Evolutionary conservation across 2,888 invertebrate genomes (phyloP).

Genomic region (Apodemia duryi): DNA sequence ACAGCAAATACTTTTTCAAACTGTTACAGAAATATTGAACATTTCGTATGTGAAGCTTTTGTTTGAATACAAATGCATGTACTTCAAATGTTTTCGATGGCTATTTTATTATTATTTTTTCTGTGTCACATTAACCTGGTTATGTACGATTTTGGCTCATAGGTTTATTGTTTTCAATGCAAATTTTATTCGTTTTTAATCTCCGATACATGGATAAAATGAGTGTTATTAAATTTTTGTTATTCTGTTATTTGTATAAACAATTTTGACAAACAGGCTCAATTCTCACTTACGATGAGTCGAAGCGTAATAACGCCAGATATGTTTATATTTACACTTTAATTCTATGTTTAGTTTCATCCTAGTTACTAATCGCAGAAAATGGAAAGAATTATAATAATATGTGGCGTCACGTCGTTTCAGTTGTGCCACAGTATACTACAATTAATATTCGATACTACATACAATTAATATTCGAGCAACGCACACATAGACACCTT

Average conservation of each 20-base stretch:
- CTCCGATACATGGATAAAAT: neutral
- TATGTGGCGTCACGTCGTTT: no score
- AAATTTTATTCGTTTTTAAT: neutral
- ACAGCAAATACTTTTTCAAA: neutral
- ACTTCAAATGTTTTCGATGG: constrained; percentile 3
- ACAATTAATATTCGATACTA: no score
- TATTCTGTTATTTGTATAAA: neutral
- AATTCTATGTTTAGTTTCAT: no score
- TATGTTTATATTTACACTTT: no score
- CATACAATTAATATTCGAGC: no score
- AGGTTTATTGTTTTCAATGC: neutral
- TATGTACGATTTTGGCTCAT: neutral
- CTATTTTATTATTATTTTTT: constrained; percentile 12
- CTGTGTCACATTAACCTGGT: neutral
- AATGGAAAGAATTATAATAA: no score
- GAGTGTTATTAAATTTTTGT: neutral
- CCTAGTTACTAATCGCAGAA: no score
- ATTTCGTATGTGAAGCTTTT: constrained; percentile 10
- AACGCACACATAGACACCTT: no score
- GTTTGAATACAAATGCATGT: constrained; percentile 7
- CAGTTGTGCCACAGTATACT: no score
- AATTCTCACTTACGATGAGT: no score
- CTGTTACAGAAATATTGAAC: constrained; percentile 6
- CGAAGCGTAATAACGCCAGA: no score
- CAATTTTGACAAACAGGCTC: no score